Conservation (phyloP, 1,140 invertebrate genomes). For the Eumeta japonica region DNA sequence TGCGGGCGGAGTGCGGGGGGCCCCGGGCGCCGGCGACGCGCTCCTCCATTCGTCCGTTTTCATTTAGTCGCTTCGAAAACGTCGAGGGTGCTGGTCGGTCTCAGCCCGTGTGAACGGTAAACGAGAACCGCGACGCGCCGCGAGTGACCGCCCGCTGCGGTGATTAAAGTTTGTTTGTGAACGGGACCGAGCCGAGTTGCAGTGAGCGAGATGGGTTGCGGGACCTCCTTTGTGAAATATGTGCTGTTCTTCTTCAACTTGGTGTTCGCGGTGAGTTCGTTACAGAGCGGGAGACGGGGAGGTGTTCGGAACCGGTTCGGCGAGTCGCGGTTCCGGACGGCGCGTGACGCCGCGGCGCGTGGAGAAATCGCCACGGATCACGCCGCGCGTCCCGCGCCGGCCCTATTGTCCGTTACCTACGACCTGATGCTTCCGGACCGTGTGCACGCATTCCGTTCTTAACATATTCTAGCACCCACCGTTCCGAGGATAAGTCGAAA, state of each 20-base stretch:
- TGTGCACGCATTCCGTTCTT: too few relatives aligned
- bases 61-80: constrained; percentile 38
- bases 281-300: constrained; percentile 22
- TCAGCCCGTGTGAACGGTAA: too few relatives aligned
- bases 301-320: constrained; percentile 38
- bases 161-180: constrained; percentile 38
- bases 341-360: too few relatives aligned
- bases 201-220: constrained; percentile 61
- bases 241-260: constrained; percentile 82
- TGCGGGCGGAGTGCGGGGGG: constrained; percentile 20
- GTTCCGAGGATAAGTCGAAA: too few relatives aligned
- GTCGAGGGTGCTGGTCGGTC: too few relatives aligned
- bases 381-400: too few relatives aligned
- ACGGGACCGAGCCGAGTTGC: constrained; percentile 3
- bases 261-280: constrained; percentile 75
- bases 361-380: too few relatives aligned
- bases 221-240: constrained; percentile 78
- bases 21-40: constrained; percentile 40
- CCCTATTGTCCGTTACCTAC: constrained; percentile 9
- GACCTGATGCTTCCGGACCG: constrained; percentile 1
- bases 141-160: constrained; percentile 45
- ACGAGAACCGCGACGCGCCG: too few relatives aligned
- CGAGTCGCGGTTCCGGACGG: constrained; percentile 19
- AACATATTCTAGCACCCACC: too few relatives aligned
- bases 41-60: constrained; percentile 31